Evolutionary conservation across 2,888 invertebrate species (phyloP).

Genomic region (Choreutis nemorana): DNA sequence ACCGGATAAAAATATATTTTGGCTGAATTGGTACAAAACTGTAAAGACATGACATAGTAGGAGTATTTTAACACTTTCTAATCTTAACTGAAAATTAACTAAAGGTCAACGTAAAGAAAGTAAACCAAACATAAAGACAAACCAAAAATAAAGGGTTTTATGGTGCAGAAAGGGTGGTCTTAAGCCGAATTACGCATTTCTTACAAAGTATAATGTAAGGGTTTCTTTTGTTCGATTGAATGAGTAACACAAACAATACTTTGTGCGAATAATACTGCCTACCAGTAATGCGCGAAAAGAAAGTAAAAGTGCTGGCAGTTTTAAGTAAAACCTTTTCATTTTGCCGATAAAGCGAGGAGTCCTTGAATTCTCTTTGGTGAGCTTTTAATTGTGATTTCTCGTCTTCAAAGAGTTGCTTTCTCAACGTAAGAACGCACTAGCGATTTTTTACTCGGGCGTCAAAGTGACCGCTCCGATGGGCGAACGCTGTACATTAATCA

Average conservation of each 20-base stretch:
- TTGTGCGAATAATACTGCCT: conserved; percentile 33
- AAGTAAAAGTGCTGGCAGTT: conserved; percentile 45
- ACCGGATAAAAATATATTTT: no score
- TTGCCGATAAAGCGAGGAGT: conserved; percentile 41
- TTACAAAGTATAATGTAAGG: conserved; percentile 26
- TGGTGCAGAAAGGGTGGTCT: conserved; percentile 12
- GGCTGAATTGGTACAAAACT: no score
- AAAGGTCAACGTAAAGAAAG: no score
- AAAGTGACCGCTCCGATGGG: no score
- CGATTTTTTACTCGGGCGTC: no score
- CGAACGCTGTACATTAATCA: no score
- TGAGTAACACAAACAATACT: conserved; percentile 30
- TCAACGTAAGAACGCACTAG: no score
- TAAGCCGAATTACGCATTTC: conserved; percentile 15
- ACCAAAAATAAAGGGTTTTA: conserved; percentile 6
- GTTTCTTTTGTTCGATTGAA: conserved; percentile 23
- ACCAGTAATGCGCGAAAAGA: conserved; percentile 28
- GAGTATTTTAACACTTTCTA: no score
- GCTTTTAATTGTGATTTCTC: conserved; percentile 59
- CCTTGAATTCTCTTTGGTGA: conserved; percentile 55
- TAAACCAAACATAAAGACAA: no score
- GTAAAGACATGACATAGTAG: no score
- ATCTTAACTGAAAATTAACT: no score
- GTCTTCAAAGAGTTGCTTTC: conserved; percentile 58
- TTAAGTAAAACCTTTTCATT: conserved; percentile 43